Conservation (phyloP, 2,797 vertebrate species). For the Choloepus didactylus region DNA sequence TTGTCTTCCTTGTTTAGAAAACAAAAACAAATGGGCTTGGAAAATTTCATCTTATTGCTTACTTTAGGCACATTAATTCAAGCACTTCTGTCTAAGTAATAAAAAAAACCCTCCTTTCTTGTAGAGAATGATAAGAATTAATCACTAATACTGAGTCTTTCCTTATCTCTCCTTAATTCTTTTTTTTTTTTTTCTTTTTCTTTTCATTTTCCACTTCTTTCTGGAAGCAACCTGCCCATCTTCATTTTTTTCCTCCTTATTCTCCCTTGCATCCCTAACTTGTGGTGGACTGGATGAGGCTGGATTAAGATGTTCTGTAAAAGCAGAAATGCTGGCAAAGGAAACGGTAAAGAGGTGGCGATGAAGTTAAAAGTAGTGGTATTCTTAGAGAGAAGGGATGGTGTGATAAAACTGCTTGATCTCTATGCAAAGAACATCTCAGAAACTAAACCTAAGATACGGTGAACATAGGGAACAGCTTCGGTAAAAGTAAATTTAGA, state of each 20-base stretch:
- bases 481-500: not conserved
- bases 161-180: not conserved
- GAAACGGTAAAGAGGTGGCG: not conserved
- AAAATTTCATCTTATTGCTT: not conserved
- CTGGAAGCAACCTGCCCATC: accelerated
- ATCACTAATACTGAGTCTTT: not conserved
- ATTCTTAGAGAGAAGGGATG: not conserved
- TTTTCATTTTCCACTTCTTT: not conserved
- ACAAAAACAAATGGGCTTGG: not conserved
- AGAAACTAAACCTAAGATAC: not conserved
- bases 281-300: not conserved
- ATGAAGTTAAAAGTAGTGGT: not conserved
- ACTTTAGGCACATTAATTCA: not conserved
- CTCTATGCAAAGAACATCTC: not conserved
- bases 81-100: not conserved
- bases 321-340: not conserved
- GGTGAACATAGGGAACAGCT: not conserved
- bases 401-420: not conserved
- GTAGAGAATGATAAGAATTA: not conserved
- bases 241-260: not conserved
- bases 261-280: not conserved
- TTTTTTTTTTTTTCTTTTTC: not conserved
- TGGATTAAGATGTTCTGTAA: not conserved
- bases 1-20: not conserved
- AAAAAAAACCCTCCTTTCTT: not conserved